phyloP scores from a whole-genome alignment of 1,140 invertebrate species.

The Pachypsylla venusta region DNA sequence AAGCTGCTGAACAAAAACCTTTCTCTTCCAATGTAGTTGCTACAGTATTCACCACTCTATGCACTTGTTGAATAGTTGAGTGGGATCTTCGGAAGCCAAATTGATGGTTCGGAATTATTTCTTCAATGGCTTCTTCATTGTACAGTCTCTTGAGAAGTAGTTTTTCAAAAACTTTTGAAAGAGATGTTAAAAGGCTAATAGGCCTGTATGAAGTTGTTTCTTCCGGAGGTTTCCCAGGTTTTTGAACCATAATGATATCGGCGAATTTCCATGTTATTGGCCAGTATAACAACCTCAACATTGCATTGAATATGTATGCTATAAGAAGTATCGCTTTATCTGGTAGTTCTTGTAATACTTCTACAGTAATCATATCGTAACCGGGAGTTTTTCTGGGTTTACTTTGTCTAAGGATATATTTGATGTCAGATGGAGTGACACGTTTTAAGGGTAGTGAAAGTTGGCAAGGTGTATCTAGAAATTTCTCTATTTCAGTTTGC shows the following conservation, averaged over 20 bases:
- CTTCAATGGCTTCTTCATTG: conserved; percentile 11
- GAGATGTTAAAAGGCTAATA: conserved; percentile 26
- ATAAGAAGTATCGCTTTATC: conserved; percentile 4
- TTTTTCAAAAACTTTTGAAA: conserved; percentile 27
- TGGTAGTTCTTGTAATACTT: not conserved
- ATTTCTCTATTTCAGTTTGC: not conserved
- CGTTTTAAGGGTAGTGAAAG: not conserved
- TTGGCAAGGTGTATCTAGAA: not conserved
- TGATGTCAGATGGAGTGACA: not conserved
- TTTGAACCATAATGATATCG: conserved; percentile 25
- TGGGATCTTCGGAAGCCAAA: conserved; percentile 12
- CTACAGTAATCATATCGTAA: conserved; percentile 5
- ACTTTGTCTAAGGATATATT: not conserved
- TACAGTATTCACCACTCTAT: not conserved
- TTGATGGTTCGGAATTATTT: conserved; percentile 23
- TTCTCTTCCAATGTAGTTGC: not conserved
- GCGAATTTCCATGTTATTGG: conserved; percentile 26
- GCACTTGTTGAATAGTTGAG: conserved; percentile 6
- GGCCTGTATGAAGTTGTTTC: conserved; percentile 25
- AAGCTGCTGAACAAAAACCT: conserved; percentile 22
- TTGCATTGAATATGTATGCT: conserved; percentile 11
- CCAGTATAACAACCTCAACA: conserved; percentile 1
- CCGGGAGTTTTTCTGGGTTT: conserved; percentile 7
- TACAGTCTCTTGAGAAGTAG: conserved; percentile 23
- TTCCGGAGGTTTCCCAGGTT: conserved; percentile 25